phyloP scores from a whole-genome alignment of 2,888 invertebrate species.

The Oxytorus armatus region DNA sequence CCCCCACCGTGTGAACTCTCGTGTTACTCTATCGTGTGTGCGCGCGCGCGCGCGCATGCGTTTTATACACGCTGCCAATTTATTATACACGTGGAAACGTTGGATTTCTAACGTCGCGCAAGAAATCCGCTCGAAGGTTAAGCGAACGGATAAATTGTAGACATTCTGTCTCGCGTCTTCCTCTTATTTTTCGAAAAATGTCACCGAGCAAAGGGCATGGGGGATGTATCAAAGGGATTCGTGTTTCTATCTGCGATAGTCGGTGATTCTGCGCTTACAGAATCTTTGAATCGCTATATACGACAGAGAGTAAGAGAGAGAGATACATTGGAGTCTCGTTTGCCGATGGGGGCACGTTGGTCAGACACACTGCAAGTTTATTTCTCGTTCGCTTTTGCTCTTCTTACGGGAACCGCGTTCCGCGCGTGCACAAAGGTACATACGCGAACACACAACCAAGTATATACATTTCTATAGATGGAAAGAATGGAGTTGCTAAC shows the following conservation, averaged over 20 bases:
- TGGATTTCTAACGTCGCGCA: slow-evolving; percentile 63
- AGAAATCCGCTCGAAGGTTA: slow-evolving; percentile 54
- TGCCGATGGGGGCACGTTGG: slow-evolving; percentile 14
- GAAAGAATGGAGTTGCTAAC: slow-evolving; percentile 13
- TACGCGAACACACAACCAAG: neutral
- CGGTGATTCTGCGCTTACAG: slow-evolving; percentile 3
- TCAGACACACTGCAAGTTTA: slow-evolving; percentile 43
- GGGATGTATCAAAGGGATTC: slow-evolving; percentile 61
- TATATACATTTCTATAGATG: slow-evolving; percentile 3
- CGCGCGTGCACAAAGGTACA: slow-evolving; percentile 29
- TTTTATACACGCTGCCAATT: slow-evolving; percentile 42
- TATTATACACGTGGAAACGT: slow-evolving; percentile 48
- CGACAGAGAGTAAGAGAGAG: neutral
- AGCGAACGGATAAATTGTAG: slow-evolving; percentile 58
- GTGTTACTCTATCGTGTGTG: slow-evolving; percentile 58
- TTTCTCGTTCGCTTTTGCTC: slow-evolving; percentile 59
- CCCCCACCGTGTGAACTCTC: slow-evolving; percentile 52
- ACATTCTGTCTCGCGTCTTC: neutral
- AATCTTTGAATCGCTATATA: slow-evolving; percentile 29
- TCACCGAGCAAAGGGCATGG: slow-evolving; percentile 10
- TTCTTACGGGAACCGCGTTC: slow-evolving; percentile 57
- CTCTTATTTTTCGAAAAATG: slow-evolving; percentile 20
- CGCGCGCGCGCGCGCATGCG: slow-evolving; percentile 21
- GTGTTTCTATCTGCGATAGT: slow-evolving; percentile 65
- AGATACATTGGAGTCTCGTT: slow-evolving; percentile 29